Evolutionary conservation across 2,888 invertebrate genomes (phyloP).

Genomic region (Eilema sororculum): DNA sequence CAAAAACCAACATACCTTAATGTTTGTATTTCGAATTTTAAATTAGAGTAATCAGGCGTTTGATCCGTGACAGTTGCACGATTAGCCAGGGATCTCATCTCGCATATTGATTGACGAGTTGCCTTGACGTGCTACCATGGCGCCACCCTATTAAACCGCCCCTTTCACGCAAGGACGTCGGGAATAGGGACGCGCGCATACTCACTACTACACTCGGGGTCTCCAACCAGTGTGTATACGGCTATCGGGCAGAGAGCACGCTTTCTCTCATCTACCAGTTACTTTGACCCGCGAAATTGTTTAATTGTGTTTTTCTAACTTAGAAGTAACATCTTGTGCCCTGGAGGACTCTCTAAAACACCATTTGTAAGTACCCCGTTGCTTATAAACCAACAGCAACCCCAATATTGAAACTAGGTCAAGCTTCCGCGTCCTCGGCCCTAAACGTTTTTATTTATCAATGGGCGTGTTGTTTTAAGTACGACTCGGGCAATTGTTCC

Average conservation of each 20-base stretch:
- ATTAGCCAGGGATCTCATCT: conserved; percentile 77
- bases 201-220: conserved; percentile 63
- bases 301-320: conserved; percentile 56
- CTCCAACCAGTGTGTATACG: conserved; percentile 74
- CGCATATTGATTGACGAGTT: conserved; percentile 85
- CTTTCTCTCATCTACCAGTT: conserved; percentile 52
- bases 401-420: conserved; percentile 74
- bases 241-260: conserved; percentile 72
- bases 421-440: conserved; percentile 80
- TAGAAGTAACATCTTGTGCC: conserved; percentile 57
- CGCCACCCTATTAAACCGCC: conserved; percentile 83
- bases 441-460: conserved; percentile 77
- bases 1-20: not conserved
- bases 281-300: conserved; percentile 68
- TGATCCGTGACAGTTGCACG: conserved; percentile 52
- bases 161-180: conserved; percentile 83
- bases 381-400: conserved; percentile 42
- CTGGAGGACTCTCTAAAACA: conserved; percentile 77
- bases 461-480: conserved; percentile 69
- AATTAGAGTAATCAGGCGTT: conserved; percentile 40
- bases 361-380: conserved; percentile 74
- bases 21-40: conserved; percentile 11
- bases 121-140: conserved; percentile 78
- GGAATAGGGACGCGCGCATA: conserved; percentile 85
- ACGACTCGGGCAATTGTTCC: conserved; percentile 38